Percentiles rank a stretch among this genome's conserved stretches.
phyloP scores from a whole-genome alignment of 2,797 vertebrate species.

The Argyrosomus regius region DNA sequence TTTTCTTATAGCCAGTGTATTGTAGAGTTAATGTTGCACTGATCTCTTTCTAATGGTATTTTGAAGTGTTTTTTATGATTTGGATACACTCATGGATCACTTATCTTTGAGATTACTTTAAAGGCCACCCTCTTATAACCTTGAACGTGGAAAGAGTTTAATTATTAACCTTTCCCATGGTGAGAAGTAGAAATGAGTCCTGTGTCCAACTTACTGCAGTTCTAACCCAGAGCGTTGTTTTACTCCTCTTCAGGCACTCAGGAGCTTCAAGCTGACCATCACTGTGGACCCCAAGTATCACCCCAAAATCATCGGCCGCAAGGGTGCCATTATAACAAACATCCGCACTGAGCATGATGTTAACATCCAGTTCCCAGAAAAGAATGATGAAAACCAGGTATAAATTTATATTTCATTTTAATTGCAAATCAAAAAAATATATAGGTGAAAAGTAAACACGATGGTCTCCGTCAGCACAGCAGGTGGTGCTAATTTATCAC shows the following conservation, averaged over 20 bases:
- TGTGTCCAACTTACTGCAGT: background rate
- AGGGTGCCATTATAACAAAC: conserved; percentile 97
- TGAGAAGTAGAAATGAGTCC: background rate
- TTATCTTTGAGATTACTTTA: conserved; percentile 8
- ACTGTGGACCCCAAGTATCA: conserved; percentile 98
- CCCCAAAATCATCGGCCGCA: conserved; percentile 98
- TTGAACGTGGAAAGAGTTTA: background rate
- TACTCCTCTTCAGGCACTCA: conserved; percentile 87
- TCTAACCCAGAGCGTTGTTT: conserved; percentile 14
- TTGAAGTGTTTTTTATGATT: background rate
- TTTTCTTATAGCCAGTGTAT: background rate
- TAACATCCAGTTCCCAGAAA: conserved; percentile 98
- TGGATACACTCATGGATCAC: background rate
- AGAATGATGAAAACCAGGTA: conserved; percentile 95
- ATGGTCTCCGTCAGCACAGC: conserved; percentile 26
- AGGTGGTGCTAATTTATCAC: conserved; percentile 41
- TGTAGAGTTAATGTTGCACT: background rate
- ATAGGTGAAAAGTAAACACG: background rate
- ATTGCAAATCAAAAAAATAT: background rate
- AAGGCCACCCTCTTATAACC: background rate
- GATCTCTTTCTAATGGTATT: background rate
- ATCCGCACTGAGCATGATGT: conserved; percentile 97
- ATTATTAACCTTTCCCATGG: conserved; percentile 1
- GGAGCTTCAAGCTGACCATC: conserved; percentile 97
- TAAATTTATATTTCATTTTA: background rate